Evolutionary conservation across 1,140 invertebrate species (phyloP).

Genomic region (Mercenaria mercenaria): DNA sequence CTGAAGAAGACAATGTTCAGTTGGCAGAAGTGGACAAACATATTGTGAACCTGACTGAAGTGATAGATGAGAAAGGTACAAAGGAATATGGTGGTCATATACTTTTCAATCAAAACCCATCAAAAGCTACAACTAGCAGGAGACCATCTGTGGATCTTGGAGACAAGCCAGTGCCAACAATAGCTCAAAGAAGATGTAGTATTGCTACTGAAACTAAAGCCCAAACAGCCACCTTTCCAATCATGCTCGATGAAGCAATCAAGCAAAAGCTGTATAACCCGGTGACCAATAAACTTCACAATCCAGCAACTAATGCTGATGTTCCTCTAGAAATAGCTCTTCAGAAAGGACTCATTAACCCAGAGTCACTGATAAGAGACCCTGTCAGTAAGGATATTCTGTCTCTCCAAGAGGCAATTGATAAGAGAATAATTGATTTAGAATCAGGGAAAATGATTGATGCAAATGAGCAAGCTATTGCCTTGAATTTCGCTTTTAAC

Average conservation of each 20-base stretch:
- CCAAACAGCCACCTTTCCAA: slow-evolving; percentile 40
- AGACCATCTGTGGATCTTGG: slow-evolving; percentile 41
- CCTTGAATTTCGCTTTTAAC: slow-evolving; percentile 95
- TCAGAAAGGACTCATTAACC: slow-evolving; percentile 93
- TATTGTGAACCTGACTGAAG: slow-evolving; percentile 70
- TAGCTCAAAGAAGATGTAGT: slow-evolving; percentile 72
- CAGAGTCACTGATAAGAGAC: slow-evolving; percentile 89
- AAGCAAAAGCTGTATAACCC: slow-evolving; percentile 94
- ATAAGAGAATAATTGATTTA: slow-evolving; percentile 92
- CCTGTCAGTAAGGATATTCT: slow-evolving; percentile 91
- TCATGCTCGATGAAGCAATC: slow-evolving; percentile 91
- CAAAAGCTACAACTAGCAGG: background rate
- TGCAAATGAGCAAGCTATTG: slow-evolving; percentile 89
- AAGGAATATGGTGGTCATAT: slow-evolving; percentile 64
- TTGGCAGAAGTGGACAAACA: slow-evolving; percentile 43
- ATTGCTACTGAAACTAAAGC: slow-evolving; percentile 87
- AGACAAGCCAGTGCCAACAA: slow-evolving; percentile 53
- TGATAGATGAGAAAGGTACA: slow-evolving; percentile 65
- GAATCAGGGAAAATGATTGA: slow-evolving; percentile 90
- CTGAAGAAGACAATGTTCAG: slow-evolving; percentile 30
- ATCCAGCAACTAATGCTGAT: slow-evolving; percentile 69
- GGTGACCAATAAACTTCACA: slow-evolving; percentile 86
- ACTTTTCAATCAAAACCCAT: slow-evolving; percentile 59
- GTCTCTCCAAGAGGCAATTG: slow-evolving; percentile 94
- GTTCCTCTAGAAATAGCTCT: slow-evolving; percentile 90